A percentile compares a stretch with the other conserved stretches of the same genome.
Evolutionary conservation across 2,797 vertebrate species (phyloP).

Genomic region (Diplodus puntazzo): DNA sequence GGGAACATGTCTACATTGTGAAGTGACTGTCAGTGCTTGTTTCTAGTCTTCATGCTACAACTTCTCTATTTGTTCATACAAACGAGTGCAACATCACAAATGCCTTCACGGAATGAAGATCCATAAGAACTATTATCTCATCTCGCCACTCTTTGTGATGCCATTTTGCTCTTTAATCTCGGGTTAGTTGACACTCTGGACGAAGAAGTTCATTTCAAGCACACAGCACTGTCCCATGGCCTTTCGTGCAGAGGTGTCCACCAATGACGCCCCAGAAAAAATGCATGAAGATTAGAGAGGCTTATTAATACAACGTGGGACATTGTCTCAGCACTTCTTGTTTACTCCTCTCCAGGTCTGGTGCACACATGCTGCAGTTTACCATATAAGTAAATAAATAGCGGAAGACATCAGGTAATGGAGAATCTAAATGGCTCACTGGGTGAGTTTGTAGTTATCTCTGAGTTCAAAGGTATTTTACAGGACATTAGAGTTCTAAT

Average conservation of each 20-base stretch:
- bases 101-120: not conserved
- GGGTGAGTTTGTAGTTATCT: not conserved
- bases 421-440: not conserved
- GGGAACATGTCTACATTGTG: too few species aligned
- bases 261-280: not conserved
- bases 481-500: conserved; percentile 3
- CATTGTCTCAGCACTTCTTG: not conserved
- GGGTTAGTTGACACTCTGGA: too few species aligned
- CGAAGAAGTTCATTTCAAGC: not conserved
- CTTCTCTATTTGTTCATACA: not conserved
- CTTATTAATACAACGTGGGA: too few species aligned
- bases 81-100: not conserved
- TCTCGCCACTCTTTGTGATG: not conserved
- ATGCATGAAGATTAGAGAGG: too few species aligned
- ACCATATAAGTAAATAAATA: conserved; percentile 1
- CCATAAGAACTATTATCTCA: not conserved
- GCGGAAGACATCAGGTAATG: not conserved
- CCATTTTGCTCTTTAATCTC: not conserved
- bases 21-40: not conserved
- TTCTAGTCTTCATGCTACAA: not conserved
- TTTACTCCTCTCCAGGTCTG: not conserved
- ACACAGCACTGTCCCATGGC: not conserved
- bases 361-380: not conserved
- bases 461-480: conserved; percentile 3
- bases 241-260: not conserved